A percentile compares a stretch with the other conserved stretches of the same genome.
These are phyloP conservation scores for Melanogrammus aeglefinus DNA, from an alignment of 2,797 vertebrate species.

Conservation along the genomic window DNA sequence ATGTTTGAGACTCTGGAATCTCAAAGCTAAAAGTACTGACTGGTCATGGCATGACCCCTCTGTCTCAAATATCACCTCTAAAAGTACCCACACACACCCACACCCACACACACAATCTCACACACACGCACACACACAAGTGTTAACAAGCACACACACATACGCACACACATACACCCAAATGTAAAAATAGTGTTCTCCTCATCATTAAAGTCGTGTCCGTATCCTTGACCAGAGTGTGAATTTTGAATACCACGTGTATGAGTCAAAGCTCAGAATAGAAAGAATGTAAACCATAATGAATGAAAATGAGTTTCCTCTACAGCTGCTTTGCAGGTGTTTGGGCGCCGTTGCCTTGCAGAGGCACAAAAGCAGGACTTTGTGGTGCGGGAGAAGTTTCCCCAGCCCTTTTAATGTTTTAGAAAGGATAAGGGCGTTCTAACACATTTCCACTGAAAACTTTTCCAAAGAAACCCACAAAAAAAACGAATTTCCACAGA, in stretches of 20 bases:
- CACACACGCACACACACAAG: background rate
- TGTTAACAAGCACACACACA: background rate
- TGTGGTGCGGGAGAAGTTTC: background rate
- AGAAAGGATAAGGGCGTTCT: background rate
- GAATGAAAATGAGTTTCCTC: background rate
- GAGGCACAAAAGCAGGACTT: background rate
- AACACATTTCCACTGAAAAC: background rate
- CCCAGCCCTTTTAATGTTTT: background rate
- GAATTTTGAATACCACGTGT: background rate
- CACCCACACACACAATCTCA: conserved; percentile 7
- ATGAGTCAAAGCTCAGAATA: background rate
- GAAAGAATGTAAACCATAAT: background rate
- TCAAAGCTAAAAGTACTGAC: background rate
- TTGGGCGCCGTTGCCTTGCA: background rate
- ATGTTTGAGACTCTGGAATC: background rate
- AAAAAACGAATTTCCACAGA: background rate
- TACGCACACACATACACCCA: background rate
- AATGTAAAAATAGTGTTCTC: background rate
- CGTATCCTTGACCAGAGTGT: background rate
- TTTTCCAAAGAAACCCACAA: background rate
- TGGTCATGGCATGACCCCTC: background rate
- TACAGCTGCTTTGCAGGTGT: background rate
- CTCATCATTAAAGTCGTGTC: background rate
- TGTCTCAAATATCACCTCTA: conserved; percentile 16
- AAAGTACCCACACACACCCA: conserved; percentile 12